Evolutionary conservation across 2,113 vertebrate genomes (phyloP), one percentile per base, ranked within the genome.

Genomic region (Odontesthes bonariensis): DNA sequence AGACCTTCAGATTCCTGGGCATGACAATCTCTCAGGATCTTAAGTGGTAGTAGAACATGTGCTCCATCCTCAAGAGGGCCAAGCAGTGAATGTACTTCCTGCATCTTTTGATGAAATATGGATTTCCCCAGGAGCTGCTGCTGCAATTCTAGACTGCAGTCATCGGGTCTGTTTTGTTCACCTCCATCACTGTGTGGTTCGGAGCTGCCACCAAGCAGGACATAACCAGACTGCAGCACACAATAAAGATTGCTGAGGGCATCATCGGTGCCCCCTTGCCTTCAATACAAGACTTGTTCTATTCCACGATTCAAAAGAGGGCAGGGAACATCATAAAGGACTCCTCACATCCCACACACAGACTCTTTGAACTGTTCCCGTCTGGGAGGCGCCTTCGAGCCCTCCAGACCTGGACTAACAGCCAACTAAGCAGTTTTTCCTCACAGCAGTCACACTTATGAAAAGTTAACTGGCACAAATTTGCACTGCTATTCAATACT

Each of bases 1-100:
- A 64, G n/a, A 63, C 23, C 42, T 63, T 49, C 27, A 5, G 0
- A 0, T 64, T 64, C 32, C 0, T 64, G 61, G 61, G 44, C n/a
- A 33, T 19, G 44, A 64, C 20, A 1, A 51, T 51, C 6, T 64
- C 20, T 19, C 32, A 51, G 42, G 46, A 64, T 27, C 8, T 51
- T 31, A 64, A 32, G 31, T 14, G 27, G n/a, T 17, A 17, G 32
- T 14, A 27, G 3, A 64, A 32, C n/a, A 31, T 11, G 20, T 3
- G 13, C 13, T 44, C 32, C 27, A 33, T 0, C 3, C 53, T 19
- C 35, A 5, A 33, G 13, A 0, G 53, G 23, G 22, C 51, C 44
- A 14, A 42, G 49, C 32, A 1, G 64, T 19, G 33, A 20, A 53
- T 54, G 20, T 35, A 40, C 14, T 40, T 54, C 20, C 64, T 40